phyloP scores from a whole-genome alignment of 2,113 vertebrate genomes.

The Arvicanthis niloticus region DNA sequence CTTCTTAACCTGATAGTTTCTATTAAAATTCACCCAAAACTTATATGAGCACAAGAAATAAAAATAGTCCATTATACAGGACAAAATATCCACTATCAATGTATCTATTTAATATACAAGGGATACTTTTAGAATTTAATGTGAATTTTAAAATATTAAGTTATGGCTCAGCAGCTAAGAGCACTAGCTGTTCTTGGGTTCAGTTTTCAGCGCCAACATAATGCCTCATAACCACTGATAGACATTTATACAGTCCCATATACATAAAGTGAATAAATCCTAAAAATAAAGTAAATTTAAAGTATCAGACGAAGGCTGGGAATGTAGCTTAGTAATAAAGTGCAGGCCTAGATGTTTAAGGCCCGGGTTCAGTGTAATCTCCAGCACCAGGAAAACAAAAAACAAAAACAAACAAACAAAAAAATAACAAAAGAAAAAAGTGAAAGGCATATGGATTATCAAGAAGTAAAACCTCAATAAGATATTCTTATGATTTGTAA shows the following conservation, averaged over 20 bases:
- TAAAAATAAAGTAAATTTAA: background rate
- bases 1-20: background rate
- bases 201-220: background rate
- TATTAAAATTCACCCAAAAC: background rate
- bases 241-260: background rate
- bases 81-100: background rate
- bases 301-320: background rate
- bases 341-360: background rate
- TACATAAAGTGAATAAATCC: background rate
- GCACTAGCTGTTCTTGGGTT: background rate
- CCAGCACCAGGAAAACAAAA: background rate
- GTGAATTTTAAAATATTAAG: constrained; percentile 24
- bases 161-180: background rate
- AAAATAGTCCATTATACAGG: constrained; percentile 20
- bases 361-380: too few relatives aligned
- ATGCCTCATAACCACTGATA: background rate
- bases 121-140: background rate
- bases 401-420: background rate
- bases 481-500: background rate
- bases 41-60: background rate
- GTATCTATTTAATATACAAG: background rate
- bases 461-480: background rate
- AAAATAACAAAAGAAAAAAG: background rate
- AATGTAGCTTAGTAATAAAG: background rate
- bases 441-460: background rate